phyloP scores from a whole-genome alignment of 1,140 invertebrate species.

The Heliconius himera region DNA sequence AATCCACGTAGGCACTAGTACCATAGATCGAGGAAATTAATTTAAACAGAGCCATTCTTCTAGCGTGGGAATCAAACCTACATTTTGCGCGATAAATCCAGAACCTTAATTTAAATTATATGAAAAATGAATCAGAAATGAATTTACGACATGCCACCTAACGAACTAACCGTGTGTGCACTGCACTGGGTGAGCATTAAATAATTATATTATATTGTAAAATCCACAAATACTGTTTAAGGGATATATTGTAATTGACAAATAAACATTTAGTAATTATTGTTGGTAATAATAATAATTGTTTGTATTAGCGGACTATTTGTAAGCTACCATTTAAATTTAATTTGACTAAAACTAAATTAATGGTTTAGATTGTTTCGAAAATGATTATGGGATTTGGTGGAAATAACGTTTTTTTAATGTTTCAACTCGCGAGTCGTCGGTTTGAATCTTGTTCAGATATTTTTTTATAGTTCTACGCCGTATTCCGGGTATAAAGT shows the following conservation, averaged over 20 bases:
- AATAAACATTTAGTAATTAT: constrained; percentile 31
- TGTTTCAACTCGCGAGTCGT: background rate
- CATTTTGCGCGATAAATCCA: too few relatives aligned
- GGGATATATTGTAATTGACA: constrained; percentile 44
- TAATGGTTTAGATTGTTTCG: constrained; percentile 10
- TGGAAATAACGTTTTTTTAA: background rate
- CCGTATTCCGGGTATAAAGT: too few relatives aligned
- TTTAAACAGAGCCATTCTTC: too few relatives aligned
- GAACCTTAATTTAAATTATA: too few relatives aligned
- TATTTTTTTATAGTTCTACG: too few relatives aligned
- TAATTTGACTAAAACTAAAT: constrained; percentile 28
- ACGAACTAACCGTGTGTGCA: background rate
- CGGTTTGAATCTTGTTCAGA: background rate
- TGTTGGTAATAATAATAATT: constrained; percentile 6
- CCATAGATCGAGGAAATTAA: too few relatives aligned
- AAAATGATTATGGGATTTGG: background rate
- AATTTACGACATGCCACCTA: background rate
- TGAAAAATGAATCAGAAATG: background rate
- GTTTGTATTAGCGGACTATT: constrained; percentile 30
- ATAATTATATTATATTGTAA: constrained; percentile 32
- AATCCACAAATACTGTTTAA: constrained; percentile 33
- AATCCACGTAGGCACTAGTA: too few relatives aligned
- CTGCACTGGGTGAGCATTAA: constrained; percentile 7
- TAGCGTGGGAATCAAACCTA: background rate
- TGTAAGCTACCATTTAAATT: constrained; percentile 25